Evolutionary conservation across 1,140 invertebrate species (phyloP).

Genomic region (Asbolus verrucosus): DNA sequence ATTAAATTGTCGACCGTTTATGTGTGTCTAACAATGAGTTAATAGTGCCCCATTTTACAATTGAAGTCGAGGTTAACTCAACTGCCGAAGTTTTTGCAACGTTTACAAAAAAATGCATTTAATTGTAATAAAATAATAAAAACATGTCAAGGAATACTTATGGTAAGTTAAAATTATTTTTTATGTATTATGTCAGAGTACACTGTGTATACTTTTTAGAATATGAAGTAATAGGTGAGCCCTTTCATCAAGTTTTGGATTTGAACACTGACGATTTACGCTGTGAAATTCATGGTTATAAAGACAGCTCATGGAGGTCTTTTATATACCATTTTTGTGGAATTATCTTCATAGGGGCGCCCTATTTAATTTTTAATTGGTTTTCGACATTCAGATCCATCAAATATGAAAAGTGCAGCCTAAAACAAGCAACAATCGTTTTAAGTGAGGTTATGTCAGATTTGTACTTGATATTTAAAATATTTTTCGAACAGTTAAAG

Average conservation of each 20-base stretch:
- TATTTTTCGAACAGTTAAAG: slow-evolving; percentile 66
- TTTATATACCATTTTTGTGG: slow-evolving; percentile 66
- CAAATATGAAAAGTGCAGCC: slow-evolving; percentile 68
- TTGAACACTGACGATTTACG: slow-evolving; percentile 7
- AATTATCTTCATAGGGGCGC: slow-evolving; percentile 66
- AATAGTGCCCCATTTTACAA: not conserved
- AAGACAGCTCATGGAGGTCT: slow-evolving; percentile 64
- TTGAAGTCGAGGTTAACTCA: not conserved
- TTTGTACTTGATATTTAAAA: slow-evolving; percentile 28
- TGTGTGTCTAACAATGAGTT: not conserved
- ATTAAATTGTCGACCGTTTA: not conserved
- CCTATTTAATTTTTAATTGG: slow-evolving; percentile 67
- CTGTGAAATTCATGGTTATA: slow-evolving; percentile 61
- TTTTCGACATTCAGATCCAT: slow-evolving; percentile 67
- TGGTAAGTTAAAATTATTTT: not conserved
- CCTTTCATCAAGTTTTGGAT: slow-evolving; percentile 1
- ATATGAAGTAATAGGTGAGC: slow-evolving; percentile 54
- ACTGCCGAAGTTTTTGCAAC: not conserved
- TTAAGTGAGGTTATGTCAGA: slow-evolving; percentile 64
- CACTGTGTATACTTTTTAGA: slow-evolving; percentile 52
- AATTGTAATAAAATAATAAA: not conserved
- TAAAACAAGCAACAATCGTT: slow-evolving; percentile 67
- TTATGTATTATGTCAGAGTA: not conserved
- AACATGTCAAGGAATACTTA: slow-evolving; percentile 1
- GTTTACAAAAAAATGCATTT: too few relatives aligned